A percentile compares a stretch with the other conserved stretches of the same genome.
Conservation (phyloP, 2,797 vertebrate genomes). For the Peromyscus eremicus region DNA sequence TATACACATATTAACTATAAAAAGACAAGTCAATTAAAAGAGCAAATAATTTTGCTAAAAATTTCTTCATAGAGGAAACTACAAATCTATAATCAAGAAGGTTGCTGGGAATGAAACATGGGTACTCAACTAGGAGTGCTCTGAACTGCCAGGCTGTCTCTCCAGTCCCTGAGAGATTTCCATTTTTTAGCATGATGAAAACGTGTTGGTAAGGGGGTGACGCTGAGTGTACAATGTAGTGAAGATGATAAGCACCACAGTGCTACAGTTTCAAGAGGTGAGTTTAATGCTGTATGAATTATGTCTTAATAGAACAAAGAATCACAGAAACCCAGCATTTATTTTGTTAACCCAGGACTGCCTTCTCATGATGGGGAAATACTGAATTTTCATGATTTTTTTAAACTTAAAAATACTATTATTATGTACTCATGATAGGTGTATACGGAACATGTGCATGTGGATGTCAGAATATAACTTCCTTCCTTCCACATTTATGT, state of each 20-base stretch:
- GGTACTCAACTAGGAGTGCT: neutral
- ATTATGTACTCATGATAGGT: neutral
- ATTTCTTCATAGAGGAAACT: neutral
- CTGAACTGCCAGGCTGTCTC: neutral
- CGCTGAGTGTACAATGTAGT: neutral
- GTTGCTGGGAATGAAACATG: neutral
- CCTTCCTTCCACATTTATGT: neutral
- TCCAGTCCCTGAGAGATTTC: neutral
- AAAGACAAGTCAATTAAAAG: neutral
- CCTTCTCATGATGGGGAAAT: no score
- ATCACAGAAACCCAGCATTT: neutral
- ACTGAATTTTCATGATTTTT: neutral
- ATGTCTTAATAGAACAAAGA: neutral
- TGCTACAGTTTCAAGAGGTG: neutral
- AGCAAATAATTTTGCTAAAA: neutral
- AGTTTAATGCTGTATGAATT: neutral
- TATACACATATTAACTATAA: neutral
- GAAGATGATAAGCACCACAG: no score
- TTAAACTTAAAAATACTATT: neutral
- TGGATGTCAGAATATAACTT: neutral
- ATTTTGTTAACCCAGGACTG: neutral
- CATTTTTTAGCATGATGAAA: neutral
- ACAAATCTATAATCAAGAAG: neutral
- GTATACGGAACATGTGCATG: neutral
- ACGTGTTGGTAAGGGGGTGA: neutral